A percentile compares a stretch with the other conserved stretches of the same genome.
Conservation (phyloP, 2,797 vertebrate species). For the Rhinichthys osculus region DNA sequence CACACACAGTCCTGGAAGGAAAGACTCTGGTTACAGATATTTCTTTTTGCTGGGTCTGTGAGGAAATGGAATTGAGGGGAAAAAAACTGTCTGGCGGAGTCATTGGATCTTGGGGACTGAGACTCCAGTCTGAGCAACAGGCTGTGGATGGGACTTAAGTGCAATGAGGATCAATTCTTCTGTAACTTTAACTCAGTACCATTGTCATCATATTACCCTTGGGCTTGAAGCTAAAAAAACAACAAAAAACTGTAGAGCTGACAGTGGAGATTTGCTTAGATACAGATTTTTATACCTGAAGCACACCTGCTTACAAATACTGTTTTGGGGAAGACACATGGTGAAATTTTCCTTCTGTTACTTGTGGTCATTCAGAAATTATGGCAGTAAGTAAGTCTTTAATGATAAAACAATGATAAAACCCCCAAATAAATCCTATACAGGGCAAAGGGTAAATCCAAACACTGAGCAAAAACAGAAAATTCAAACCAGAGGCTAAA, state of each 20-base stretch:
- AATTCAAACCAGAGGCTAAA: too few relatives aligned
- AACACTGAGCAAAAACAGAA: too few relatives aligned
- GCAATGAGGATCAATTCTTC: slow-evolving; percentile 76
- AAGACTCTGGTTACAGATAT: slow-evolving; percentile 57
- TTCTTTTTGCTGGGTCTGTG: slow-evolving; percentile 57
- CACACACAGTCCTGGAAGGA: background rate
- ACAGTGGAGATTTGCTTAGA: background rate
- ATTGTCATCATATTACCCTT: slow-evolving; percentile 69
- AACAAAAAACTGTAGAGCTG: slow-evolving; percentile 38
- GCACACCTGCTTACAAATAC: background rate
- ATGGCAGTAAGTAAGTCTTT: too few relatives aligned
- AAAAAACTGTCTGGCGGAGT: slow-evolving; percentile 58
- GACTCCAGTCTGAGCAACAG: slow-evolving; percentile 70
- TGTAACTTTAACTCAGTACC: slow-evolving; percentile 77
- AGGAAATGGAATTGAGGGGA: slow-evolving; percentile 47
- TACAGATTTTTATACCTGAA: background rate
- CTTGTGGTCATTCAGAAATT: too few relatives aligned
- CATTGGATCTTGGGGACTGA: slow-evolving; percentile 70
- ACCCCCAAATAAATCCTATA: too few relatives aligned
- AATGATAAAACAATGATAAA: too few relatives aligned
- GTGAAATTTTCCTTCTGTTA: background rate
- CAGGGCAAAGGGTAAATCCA: too few relatives aligned
- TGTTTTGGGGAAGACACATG: background rate
- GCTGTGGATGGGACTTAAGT: slow-evolving; percentile 77
- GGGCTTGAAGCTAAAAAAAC: slow-evolving; percentile 68